Evolutionary conservation across 2,888 invertebrate species (phyloP).

Genomic region (Tanytarsus gracilentus): DNA sequence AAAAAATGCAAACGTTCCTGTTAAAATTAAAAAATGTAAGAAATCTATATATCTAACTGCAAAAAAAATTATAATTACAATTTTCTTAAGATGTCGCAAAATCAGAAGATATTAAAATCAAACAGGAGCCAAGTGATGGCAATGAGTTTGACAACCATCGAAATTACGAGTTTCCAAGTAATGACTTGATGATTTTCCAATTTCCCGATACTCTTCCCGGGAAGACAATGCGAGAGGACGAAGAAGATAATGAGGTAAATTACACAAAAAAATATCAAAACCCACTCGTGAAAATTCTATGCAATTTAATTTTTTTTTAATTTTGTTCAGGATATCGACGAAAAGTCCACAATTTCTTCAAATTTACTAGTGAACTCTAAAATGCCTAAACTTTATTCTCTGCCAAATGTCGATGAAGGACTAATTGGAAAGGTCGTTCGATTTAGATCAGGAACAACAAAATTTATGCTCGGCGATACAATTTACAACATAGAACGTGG

Average conservation of each 20-base stretch:
- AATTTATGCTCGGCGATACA: conserved; percentile 48
- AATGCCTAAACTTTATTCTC: conserved; percentile 36
- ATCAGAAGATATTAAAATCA: not conserved
- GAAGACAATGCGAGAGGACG: conserved; percentile 33
- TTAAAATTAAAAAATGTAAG: conserved; percentile 39
- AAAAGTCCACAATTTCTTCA: conserved; percentile 33
- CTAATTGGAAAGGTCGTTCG: conserved; percentile 50
- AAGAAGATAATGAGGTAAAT: conserved; percentile 18
- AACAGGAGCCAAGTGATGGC: not conserved
- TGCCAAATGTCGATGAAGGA: conserved; percentile 49
- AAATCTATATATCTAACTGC: not conserved
- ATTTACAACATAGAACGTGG: conserved; percentile 51
- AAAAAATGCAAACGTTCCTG: conserved; percentile 36
- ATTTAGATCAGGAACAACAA: conserved; percentile 51
- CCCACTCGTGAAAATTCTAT: too few relatives aligned
- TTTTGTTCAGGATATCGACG: not conserved
- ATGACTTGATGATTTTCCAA: conserved; percentile 32
- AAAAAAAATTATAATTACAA: not conserved
- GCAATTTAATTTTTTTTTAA: too few relatives aligned
- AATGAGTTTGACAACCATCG: conserved; percentile 4
- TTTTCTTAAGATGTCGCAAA: not conserved
- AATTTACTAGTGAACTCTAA: not conserved
- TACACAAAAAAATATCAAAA: too few relatives aligned
- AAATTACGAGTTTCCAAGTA: conserved; percentile 8
- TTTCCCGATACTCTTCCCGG: conserved; percentile 39